Base-by-base conservation (phyloP, 2,113 vertebrate species). In the Thomomys bottae region DNA sequence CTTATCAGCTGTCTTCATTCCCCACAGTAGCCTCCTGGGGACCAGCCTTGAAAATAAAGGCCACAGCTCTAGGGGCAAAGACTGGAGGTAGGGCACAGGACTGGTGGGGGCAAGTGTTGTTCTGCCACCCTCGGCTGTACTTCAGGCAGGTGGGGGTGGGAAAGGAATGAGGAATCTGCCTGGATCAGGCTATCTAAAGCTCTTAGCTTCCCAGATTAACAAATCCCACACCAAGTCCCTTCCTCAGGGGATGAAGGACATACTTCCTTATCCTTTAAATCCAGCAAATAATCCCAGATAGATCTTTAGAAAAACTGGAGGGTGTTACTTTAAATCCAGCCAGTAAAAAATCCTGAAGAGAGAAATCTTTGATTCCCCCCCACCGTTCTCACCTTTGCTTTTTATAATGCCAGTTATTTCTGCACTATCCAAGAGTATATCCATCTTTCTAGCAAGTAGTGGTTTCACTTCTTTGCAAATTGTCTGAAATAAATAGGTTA, bases 1-100 rank as follows among this genome's bases (percentile, higher is more conserved):
- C 96, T 98, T 98, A 98, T 98, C 98, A 94, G 95, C 94, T 95
- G 94, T 96, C 94, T 92, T 96, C 93, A 96, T 96, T 97, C 96
- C 89, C 87, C 88, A 95, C 94, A 94, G 88, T 12, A 70, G 92
- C 38, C 85, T 94, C 72, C 71, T 26, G 0, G 88, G 95, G 94
- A 94, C 96, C 89, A 73, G 82, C 4, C 68, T 94, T 84, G 92
- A 96, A 54, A 98, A 98, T 97, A 97, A 97, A 97, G 90, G 91
- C 95, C 64, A 93, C 49, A 77, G 75, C 89, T 85, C 49, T 67
- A 0, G 21, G 76, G 28, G 24, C 0, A 54, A 54, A 54, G 49
- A 54, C 14, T 54, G 49, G 49, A 12, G 45, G 14, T 54, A 15
- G 49, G 49, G 49, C 17, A 54, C 14, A 54, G 49, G 15, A 54